Base-by-base conservation (phyloP, 2,888 invertebrate genomes). In the Rapana venosa region DNA sequence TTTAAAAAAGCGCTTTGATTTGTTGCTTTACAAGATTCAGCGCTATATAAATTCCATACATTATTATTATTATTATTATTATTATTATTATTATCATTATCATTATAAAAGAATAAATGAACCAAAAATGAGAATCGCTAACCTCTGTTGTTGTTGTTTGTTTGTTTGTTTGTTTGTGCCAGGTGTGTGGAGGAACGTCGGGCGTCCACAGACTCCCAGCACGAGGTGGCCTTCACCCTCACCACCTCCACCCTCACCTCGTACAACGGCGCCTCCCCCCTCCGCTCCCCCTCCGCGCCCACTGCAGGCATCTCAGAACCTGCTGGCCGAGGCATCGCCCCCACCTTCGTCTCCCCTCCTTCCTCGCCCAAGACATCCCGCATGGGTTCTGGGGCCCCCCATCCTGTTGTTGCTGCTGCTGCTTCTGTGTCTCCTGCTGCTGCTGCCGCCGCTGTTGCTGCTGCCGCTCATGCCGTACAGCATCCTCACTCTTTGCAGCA, bases 281-380 rank as follows among this genome's bases (percentile, higher is more conserved):
- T 91, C 89, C 91, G 90, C 58, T 93, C 92, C 56, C 91, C 92
- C 1, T 83, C 89, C 47, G 90, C 88, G 56, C 91, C 92, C 1
- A 84, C 88, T n/a, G 90, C 88, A 74, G 90, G 90, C 26, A n/a
- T n/a, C n/a, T 91, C 92, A 36, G 90, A 85, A 58, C 8, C n/a
- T 0, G 30, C n/a, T 22, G n/a, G 74, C 22, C 0, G 11, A 22
- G 74, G 74, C n/a, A 11, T 22, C 32, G 35, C 32, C 35, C 79
- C 81, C 5, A 17, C 81, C 81, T 22, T 26, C 81, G 11, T 88
- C 90, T 83, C 88, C 90, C 97, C 97, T 88, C 97, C 70, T 94
- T 97, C 92, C 92, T 96, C 96, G 91, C 96, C 96, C 70, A 91
- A 90, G 36, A 90, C 87, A n/a, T 85, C 66, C 70, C 56, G 30